Conservation (phyloP, 2,888 invertebrate species). For the Molanna angustata region DNA sequence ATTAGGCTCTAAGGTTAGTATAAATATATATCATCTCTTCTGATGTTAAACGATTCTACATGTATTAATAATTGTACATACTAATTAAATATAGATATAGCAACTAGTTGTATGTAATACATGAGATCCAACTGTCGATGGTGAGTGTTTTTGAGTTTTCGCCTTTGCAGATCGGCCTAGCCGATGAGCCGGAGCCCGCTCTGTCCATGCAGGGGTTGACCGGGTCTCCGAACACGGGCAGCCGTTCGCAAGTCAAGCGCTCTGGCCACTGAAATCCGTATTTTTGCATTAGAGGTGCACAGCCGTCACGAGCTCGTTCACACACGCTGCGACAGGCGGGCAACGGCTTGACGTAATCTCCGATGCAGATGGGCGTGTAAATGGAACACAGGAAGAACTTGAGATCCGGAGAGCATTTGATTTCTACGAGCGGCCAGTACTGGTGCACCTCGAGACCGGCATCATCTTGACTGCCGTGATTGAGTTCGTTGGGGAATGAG, state of each 20-base stretch:
- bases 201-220: slow-evolving; percentile 85
- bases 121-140: too few species aligned
- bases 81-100: too few species aligned
- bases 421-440: slow-evolving; percentile 98
- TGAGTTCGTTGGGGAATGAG: slow-evolving; percentile 94
- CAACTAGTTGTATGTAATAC: too few species aligned
- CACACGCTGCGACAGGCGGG: slow-evolving; percentile 95
- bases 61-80: too few species aligned
- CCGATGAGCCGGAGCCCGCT: slow-evolving; percentile 45
- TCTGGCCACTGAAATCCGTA: slow-evolving; percentile 97
- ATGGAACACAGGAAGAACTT: slow-evolving; percentile 98
- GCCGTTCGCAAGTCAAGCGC: slow-evolving; percentile 89
- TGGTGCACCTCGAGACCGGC: slow-evolving; percentile 97
- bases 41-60: too few species aligned
- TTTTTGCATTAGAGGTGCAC: slow-evolving; percentile 95
- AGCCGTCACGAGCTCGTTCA: slow-evolving; percentile 86
- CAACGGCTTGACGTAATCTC: slow-evolving; percentile 84
- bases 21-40: too few species aligned
- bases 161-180: slow-evolving; percentile 58
- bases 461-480: slow-evolving; percentile 97
- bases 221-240: slow-evolving; percentile 77
- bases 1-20: too few species aligned
- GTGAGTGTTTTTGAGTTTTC: slow-evolving; percentile 82
- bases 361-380: slow-evolving; percentile 96
- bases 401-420: slow-evolving; percentile 92